A percentile compares a stretch with the other conserved stretches of the same genome.
Conservation (phyloP, 2,113 vertebrate genomes). For the Hoplias malabaricus region DNA sequence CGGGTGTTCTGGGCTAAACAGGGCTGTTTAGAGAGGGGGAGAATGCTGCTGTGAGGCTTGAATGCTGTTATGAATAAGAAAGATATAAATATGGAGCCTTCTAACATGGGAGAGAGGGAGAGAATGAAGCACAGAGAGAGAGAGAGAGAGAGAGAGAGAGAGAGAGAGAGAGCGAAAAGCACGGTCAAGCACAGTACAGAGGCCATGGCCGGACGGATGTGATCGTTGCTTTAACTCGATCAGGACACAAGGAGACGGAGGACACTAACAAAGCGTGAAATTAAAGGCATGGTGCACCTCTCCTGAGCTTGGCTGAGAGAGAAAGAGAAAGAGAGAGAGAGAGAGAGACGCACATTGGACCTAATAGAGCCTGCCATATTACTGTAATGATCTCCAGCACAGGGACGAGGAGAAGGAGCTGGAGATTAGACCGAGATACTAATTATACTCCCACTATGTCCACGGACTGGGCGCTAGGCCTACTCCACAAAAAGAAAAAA, state of each 20-base stretch:
- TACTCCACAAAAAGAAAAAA: too few species aligned
- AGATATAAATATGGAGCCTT: too few species aligned
- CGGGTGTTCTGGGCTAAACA: too few species aligned
- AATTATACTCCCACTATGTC: slow-evolving; percentile 63
- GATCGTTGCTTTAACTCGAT: slow-evolving; percentile 45
- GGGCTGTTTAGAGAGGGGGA: too few species aligned
- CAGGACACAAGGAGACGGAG: slow-evolving; percentile 42
- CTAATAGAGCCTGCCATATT: slow-evolving; percentile 74
- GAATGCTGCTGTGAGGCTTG: too few species aligned
- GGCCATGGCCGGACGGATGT: slow-evolving; percentile 59
- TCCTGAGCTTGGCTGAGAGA: slow-evolving; percentile 45
- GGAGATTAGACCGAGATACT: slow-evolving; percentile 59
- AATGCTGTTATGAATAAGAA: not conserved
- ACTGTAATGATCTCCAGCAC: slow-evolving; percentile 72
- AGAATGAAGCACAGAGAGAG: too few species aligned
- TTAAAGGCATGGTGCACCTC: slow-evolving; percentile 70
- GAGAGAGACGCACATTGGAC: slow-evolving; percentile 55
- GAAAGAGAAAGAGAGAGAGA: too few species aligned
- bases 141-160: too few species aligned
- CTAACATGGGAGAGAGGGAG: not conserved
- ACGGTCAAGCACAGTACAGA: slow-evolving; percentile 47
- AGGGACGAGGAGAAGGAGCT: slow-evolving; percentile 54
- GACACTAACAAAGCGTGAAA: slow-evolving; percentile 79
- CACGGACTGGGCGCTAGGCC: not conserved
- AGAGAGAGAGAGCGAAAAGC: slow-evolving; percentile 44